Base-by-base conservation (phyloP, 2,888 invertebrate genomes). In the Mesorhabditis sp. region DNA sequence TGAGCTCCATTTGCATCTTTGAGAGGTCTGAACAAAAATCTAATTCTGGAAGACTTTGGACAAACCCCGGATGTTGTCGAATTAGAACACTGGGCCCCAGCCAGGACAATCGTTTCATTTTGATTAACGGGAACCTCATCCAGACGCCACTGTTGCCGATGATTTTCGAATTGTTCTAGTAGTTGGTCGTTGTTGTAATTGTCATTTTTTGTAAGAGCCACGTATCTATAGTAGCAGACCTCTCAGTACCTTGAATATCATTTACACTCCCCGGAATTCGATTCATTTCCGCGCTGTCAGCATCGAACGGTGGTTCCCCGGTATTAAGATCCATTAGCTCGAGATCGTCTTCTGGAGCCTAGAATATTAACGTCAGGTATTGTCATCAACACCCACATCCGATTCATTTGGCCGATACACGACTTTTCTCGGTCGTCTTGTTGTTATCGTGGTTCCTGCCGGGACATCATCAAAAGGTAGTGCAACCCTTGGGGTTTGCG, bases 1-100 rank as follows among this genome's bases (percentile, higher is more conserved):
- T 4, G 75, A 74, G n/a, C 73, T 70, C 76, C 78, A 78, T 43
- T 69, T 66, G 65, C 75, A 77, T 58, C 68, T 66, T 67, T 67
- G 65, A 45, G 65, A 58, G n/a, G 70, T 62, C 71, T 71, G 62
- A 69, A 73, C 67, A 43, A 4, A n/a, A 28, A 28, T 28, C 28
- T 28, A 28, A 50, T 50, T 50, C 58, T 50, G 58, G n/a, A 50
- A 50, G 2, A 13, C 7, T 50, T 50, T 50, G 58, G n/a, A 50
- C 7, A 2, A n/a, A 50, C n/a, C n/a, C 58, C 58, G n/a, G n/a
- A 50, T n/a, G 7, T n/a, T 50, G 58, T 63, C 63, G n/a, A 28
- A 28, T 28, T 63, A 7, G 63, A 7, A 2, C 63, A 63, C 28
- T 50, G 58, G n/a, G 58, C 58, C n/a, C 58, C 58, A 50, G n/a